These are phyloP conservation scores for Saccostrea glomerata DNA, from an alignment of 1,140 invertebrate genomes.

Conservation along the genomic window DNA sequence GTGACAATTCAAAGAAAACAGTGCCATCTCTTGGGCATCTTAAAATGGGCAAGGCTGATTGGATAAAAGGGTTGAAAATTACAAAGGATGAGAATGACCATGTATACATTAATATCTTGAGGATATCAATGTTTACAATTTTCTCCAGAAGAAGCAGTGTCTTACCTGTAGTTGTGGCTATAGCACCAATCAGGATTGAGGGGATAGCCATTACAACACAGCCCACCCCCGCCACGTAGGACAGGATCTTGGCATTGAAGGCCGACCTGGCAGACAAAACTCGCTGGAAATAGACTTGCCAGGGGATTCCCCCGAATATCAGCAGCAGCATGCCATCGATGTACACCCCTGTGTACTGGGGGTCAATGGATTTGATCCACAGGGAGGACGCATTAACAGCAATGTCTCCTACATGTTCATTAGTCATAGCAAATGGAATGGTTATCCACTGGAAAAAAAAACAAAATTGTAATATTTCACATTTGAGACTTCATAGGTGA, in stretches of 20 bases:
- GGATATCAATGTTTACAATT: neutral
- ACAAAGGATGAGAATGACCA: too few species aligned
- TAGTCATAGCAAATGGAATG: constrained; percentile 95
- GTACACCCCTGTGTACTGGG: constrained; percentile 89
- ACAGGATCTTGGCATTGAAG: constrained; percentile 93
- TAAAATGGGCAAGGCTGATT: too few species aligned
- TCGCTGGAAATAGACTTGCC: constrained; percentile 98
- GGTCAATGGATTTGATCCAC: constrained; percentile 92
- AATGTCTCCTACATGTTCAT: constrained; percentile 89
- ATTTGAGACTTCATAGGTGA: too few species aligned
- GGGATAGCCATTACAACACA: constrained; percentile 98
- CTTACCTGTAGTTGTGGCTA: constrained; percentile 95
- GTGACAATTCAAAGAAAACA: too few species aligned
- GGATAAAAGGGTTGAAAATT: too few species aligned
- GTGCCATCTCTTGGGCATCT: too few species aligned
- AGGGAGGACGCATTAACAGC: constrained; percentile 85
- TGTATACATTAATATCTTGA: neutral
- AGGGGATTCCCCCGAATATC: constrained; percentile 98
- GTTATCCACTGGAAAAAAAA: constrained; percentile 93
- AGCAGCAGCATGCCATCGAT: constrained; percentile 94
- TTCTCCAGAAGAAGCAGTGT: constrained; percentile 3
- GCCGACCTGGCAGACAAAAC: constrained; percentile 97
- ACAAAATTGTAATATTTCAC: too few species aligned
- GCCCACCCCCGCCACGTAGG: constrained; percentile 96
- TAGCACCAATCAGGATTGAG: constrained; percentile 96